phyloP scores from a whole-genome alignment of 2,888 invertebrate species.

The Lasioglossum pauxillum region DNA sequence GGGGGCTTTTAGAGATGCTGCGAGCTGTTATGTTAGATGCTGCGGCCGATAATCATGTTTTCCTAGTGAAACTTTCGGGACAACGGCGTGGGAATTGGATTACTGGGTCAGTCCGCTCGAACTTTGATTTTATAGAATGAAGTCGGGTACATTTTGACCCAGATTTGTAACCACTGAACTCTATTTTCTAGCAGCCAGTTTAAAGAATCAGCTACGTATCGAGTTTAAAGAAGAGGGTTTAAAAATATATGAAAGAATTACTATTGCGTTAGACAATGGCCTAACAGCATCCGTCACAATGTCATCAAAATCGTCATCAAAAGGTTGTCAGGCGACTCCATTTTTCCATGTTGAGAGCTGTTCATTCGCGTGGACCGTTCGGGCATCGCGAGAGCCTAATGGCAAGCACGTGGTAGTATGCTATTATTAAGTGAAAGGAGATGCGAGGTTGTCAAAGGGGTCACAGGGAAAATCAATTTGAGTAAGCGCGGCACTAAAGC shows the following conservation, averaged over 20 bases:
- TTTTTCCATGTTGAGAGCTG: constrained; percentile 10
- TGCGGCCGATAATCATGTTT: constrained; percentile 27
- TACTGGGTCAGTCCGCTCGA: constrained; percentile 30
- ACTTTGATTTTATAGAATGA: background rate
- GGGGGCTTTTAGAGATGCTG: constrained; percentile 9
- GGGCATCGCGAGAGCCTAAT: constrained; percentile 29
- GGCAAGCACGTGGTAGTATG: constrained; percentile 41
- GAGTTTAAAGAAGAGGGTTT: background rate
- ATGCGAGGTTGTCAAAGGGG: constrained; percentile 54
- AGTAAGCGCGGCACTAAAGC: constrained; percentile 36
- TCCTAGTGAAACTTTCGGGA: constrained; percentile 23
- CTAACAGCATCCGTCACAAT: background rate
- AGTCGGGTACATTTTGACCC: background rate
- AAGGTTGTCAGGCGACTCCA: background rate
- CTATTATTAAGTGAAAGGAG: constrained; percentile 64
- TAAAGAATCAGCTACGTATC: background rate
- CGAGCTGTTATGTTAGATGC: background rate
- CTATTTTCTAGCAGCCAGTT: background rate
- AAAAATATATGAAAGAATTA: background rate
- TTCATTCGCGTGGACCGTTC: constrained; percentile 25
- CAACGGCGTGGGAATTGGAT: constrained; percentile 23
- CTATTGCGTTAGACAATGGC: background rate
- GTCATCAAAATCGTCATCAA: background rate
- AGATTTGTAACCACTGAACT: background rate
- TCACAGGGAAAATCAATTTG: constrained; percentile 56